Base-by-base conservation (phyloP, 2,797 vertebrate species). In the Rhyacichthys aspro region DNA sequence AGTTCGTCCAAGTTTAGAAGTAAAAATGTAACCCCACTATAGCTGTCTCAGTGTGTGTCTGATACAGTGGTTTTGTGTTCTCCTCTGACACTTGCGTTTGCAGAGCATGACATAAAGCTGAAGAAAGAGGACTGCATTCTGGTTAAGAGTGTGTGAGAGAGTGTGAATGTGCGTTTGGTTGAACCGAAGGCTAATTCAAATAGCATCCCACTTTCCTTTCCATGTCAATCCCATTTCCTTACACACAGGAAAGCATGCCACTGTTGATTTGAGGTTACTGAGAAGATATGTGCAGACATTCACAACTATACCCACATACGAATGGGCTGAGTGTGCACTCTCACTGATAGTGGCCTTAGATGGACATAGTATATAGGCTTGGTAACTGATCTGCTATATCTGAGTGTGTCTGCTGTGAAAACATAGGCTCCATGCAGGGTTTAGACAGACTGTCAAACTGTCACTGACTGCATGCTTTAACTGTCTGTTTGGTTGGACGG, bases 401-500 rank as follows among this genome's bases (percentile, higher is more conserved):
- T 67, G 71, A 55, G 38, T 67, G 71, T 74, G 65, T 78, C 73
- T 28, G 8, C 76, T 85, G 74, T 70, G 67, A 88, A 89, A 90
- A 90, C 85, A 90, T 64, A 45, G 70, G 65, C 64, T 76, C 68
- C 73, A 68, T 32, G 65, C 57, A 75, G 60, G 80, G 86, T 89
- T 90, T 89, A 90, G 77, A 90, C 79, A 59, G 79, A 76, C 85
- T 88, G 89, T 88, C 89, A 90, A 87, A 64, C 82, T 87, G 89
- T 90, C 87, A 84, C 72, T 76, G 76, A 52, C 71, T 63, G 73
- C 61, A 60, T 55, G 63, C 73, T 17, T 59, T 57, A 32, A 44
- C 79, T 66, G 74, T 64, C 65, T 80, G 67, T 74, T 83, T 73
- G 59, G 61, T 75, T 83, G 79, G 63, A 38, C 74, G 77, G 80